These are phyloP conservation scores for Spatula clypeata DNA, from an alignment of 2,797 vertebrate genomes.

Conservation along the genomic window DNA sequence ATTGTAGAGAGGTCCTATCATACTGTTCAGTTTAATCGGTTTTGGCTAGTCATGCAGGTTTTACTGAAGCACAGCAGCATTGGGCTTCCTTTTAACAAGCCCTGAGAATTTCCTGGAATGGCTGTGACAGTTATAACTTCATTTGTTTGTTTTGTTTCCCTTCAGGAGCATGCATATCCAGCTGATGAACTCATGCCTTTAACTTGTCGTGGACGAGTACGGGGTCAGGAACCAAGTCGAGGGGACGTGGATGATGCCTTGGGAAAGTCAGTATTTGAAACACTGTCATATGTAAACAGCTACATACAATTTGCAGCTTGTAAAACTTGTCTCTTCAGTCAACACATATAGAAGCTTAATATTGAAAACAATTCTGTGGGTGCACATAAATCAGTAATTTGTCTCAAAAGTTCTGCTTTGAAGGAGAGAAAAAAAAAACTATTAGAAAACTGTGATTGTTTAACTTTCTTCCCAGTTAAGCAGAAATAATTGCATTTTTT, in stretches of 20 bases:
- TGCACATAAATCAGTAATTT: neutral
- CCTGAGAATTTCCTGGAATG: neutral
- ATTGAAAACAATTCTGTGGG: neutral
- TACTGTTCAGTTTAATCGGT: neutral
- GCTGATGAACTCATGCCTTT: conserved; percentile 99
- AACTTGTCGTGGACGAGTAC: conserved; percentile 95
- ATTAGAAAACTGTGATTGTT: neutral
- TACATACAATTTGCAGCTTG: neutral
- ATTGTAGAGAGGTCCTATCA: neutral
- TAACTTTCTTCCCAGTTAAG: neutral
- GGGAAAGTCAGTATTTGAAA: conserved; percentile 92
- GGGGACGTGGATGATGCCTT: conserved; percentile 97
- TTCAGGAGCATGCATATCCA: conserved; percentile 96
- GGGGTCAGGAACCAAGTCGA: conserved; percentile 96
- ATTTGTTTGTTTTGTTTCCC: conserved; percentile 11
- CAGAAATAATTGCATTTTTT: neutral
- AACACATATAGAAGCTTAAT: neutral
- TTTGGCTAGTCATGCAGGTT: neutral
- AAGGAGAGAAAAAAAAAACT: neutral
- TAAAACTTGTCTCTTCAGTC: neutral
- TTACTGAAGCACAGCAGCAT: neutral
- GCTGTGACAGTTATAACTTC: conserved; percentile 11
- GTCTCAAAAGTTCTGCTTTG: neutral
- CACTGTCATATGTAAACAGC: neutral
- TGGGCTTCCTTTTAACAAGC: neutral